Evolutionary conservation across 2,113 vertebrate genomes (phyloP).

Genomic region (Chamaea fasciata): DNA sequence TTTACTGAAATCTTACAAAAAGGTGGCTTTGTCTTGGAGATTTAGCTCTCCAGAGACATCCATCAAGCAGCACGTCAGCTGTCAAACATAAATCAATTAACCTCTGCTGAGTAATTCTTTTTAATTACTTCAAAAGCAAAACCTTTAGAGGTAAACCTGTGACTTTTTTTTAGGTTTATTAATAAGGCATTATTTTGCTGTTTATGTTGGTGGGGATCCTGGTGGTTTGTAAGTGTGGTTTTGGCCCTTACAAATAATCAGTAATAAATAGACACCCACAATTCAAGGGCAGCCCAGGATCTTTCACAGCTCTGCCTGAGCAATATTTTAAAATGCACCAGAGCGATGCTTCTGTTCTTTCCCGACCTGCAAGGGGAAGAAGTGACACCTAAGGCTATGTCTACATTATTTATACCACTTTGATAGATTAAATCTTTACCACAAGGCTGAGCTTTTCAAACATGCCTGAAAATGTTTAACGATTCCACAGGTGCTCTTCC

Average conservation of each 20-base stretch:
- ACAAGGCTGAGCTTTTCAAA: constrained; percentile 64
- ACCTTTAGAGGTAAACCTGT: not conserved
- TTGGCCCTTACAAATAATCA: constrained; percentile 30
- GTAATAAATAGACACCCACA: not conserved
- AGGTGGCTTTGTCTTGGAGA: not conserved
- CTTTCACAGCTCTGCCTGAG: not conserved
- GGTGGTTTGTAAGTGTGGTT: constrained; percentile 7
- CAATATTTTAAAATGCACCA: constrained; percentile 46
- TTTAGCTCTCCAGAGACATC: not conserved
- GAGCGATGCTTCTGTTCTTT: constrained; percentile 21
- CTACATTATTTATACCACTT: constrained; percentile 75
- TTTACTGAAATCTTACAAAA: not conserved
- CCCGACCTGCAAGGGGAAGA: constrained; percentile 50
- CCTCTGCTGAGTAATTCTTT: not conserved
- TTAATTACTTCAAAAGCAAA: constrained; percentile 3
- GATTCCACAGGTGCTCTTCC: constrained; percentile 77
- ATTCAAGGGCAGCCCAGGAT: not conserved
- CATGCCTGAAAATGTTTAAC: constrained; percentile 69
- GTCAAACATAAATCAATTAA: constrained; percentile 14
- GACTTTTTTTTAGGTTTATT: not conserved
- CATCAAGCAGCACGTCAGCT: not conserved
- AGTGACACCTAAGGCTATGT: constrained; percentile 72
- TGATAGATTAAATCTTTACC: constrained; percentile 78
- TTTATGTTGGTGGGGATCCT: constrained; percentile 15
- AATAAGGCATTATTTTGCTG: not conserved